Evolutionary conservation across 2,113 vertebrate species (phyloP).

Genomic region (Cryptomyrus ogoouensis): DNA sequence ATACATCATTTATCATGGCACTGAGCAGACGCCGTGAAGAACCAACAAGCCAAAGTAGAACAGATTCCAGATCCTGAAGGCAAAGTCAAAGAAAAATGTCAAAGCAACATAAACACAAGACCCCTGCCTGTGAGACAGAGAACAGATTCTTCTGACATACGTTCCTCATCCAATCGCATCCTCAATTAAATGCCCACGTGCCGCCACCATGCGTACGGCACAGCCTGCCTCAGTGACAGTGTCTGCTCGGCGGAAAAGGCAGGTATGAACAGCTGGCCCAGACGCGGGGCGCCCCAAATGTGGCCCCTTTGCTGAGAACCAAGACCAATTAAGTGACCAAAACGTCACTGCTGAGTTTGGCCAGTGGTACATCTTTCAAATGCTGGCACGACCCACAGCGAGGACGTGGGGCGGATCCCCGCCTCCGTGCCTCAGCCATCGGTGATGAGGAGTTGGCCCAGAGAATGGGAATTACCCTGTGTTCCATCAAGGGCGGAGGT

Average conservation of each 20-base stretch:
- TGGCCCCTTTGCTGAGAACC: neutral
- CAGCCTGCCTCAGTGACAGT: neutral
- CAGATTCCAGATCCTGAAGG: neutral
- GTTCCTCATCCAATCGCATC: neutral
- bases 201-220: neutral
- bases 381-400: neutral
- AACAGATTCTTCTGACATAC: neutral
- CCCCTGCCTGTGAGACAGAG: neutral
- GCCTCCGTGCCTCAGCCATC: neutral
- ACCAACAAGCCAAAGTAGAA: neutral
- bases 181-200: neutral
- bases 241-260: neutral
- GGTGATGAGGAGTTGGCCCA: neutral
- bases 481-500: neutral
- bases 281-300: neutral
- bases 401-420: neutral
- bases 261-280: neutral
- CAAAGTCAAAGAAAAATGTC: neutral
- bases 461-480: neutral
- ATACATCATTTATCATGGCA: neutral
- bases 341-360: neutral
- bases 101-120: neutral
- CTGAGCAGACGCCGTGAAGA: neutral
- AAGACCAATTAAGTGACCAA: neutral
- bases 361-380: neutral